A percentile compares a stretch with the other conserved stretches of the same genome.
phyloP scores from a whole-genome alignment of 1,140 invertebrate genomes.

The Magallana ariakensis region DNA sequence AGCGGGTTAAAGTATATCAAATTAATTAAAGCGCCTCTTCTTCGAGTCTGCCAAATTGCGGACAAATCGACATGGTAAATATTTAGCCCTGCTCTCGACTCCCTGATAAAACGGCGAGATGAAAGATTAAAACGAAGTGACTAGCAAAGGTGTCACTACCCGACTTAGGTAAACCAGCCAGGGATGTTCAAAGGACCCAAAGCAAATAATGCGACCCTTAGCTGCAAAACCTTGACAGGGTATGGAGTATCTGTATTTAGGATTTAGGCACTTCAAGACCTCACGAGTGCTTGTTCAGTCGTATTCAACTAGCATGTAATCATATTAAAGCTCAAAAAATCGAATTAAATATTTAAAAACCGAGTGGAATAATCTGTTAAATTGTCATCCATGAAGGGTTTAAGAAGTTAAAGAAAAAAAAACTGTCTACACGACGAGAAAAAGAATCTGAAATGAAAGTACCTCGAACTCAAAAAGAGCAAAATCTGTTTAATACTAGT shows the following conservation, averaged over 20 bases:
- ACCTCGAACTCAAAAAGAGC: too few species aligned
- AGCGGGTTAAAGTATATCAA: slow-evolving; percentile 9
- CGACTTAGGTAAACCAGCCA: slow-evolving; percentile 15
- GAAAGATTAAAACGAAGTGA: slow-evolving; percentile 36
- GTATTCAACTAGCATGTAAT: slow-evolving; percentile 22
- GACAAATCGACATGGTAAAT: slow-evolving; percentile 32
- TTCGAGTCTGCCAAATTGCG: slow-evolving; percentile 11
- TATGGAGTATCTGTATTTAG: slow-evolving; percentile 15
- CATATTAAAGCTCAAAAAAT: slow-evolving; percentile 23
- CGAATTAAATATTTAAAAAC: slow-evolving; percentile 12
- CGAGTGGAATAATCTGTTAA: too few species aligned
- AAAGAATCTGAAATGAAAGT: too few species aligned
- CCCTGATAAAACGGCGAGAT: slow-evolving; percentile 35
- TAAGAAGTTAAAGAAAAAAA: too few species aligned
- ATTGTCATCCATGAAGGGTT: too few species aligned
- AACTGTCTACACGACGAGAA: too few species aligned
- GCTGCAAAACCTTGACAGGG: slow-evolving; percentile 11
- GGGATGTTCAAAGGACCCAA: slow-evolving; percentile 26
- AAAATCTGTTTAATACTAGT: too few species aligned
- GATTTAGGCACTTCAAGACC: slow-evolving; percentile 25
- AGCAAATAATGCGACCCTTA: slow-evolving; percentile 14
- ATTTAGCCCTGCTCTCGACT: slow-evolving; percentile 22
- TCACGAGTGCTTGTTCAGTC: slow-evolving; percentile 14
- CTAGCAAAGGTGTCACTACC: slow-evolving; percentile 27
- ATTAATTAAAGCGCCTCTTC: slow-evolving; percentile 31